These are phyloP conservation scores for Drosophila cardini DNA, from an alignment of 1,140 invertebrate genomes.

Conservation along the genomic window DNA sequence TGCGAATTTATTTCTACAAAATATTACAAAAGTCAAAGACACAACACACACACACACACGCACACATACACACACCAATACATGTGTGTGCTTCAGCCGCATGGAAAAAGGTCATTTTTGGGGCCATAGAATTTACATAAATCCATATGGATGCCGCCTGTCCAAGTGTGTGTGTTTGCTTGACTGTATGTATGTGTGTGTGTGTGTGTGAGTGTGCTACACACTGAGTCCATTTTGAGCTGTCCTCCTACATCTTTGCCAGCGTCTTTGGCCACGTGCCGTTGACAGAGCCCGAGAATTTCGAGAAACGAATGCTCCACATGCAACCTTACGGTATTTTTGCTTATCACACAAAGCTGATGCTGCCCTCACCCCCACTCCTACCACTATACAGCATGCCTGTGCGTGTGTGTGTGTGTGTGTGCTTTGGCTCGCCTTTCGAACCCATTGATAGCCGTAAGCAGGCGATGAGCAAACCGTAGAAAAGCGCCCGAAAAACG, in stretches of 20 bases:
- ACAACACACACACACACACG: constrained; percentile 33
- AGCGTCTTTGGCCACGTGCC: constrained; percentile 54
- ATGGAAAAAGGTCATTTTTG: constrained; percentile 81
- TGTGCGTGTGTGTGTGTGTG: constrained; percentile 16
- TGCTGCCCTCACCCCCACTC: constrained; percentile 9
- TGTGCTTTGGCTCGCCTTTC: constrained; percentile 28
- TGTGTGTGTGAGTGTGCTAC: constrained; percentile 20
- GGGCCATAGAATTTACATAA: constrained; percentile 84
- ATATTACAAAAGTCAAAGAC: constrained; percentile 84
- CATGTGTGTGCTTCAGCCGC: constrained; percentile 37
- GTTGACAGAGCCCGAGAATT: constrained; percentile 33
- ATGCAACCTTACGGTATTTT: constrained; percentile 55
- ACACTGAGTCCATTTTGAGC: constrained; percentile 60
- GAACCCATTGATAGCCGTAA: constrained; percentile 67
- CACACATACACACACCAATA: constrained; percentile 5
- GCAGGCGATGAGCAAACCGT: constrained; percentile 37
- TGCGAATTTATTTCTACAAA: constrained; percentile 83
- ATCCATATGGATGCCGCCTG: constrained; percentile 79
- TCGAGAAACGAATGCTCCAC: constrained; percentile 39
- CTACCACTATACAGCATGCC: neutral
- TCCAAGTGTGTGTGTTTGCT: constrained; percentile 30
- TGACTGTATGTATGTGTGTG: neutral
- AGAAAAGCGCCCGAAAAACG: constrained; percentile 21
- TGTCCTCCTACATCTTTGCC: constrained; percentile 40
- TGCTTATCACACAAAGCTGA: constrained; percentile 51